Percentiles rank a stretch among this genome's conserved stretches.
phyloP scores from a whole-genome alignment of 2,888 invertebrate genomes.

The Onthophagus sagittarius region DNA sequence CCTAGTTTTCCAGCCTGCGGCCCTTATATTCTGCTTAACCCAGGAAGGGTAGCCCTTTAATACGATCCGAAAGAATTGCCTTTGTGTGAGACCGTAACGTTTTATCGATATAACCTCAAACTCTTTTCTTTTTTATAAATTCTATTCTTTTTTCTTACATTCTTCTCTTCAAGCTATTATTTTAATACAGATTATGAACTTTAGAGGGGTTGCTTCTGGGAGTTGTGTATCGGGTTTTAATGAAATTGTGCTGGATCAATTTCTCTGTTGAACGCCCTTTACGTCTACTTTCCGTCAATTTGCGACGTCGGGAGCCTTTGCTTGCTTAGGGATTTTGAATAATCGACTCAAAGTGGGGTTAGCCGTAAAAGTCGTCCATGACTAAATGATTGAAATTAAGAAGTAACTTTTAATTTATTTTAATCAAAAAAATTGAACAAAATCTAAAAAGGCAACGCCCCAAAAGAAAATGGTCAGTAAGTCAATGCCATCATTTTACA shows the following conservation, averaged over 20 bases:
- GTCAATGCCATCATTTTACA: not conserved
- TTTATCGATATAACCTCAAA: not conserved
- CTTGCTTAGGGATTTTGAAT: not conserved
- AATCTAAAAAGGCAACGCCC: no score
- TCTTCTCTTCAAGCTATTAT: not conserved
- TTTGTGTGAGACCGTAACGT: not conserved
- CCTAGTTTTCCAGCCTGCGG: not conserved
- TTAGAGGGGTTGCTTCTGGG: not conserved
- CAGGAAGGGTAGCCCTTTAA: not conserved
- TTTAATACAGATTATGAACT: not conserved
- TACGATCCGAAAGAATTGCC: not conserved
- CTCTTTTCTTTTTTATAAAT: not conserved
- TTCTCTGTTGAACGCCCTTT: not conserved
- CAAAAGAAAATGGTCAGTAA: no score
- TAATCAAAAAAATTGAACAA: no score
- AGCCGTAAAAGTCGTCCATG: not conserved
- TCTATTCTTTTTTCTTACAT: not conserved
- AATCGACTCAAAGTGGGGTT: not conserved
- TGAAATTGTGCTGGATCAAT: not conserved
- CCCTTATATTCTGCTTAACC: not conserved
- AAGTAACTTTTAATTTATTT: not conserved
- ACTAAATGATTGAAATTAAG: not conserved
- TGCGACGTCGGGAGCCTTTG: not conserved
- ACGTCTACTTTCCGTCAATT: not conserved
- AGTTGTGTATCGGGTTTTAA: not conserved